These are phyloP conservation scores for Drosophila quinaria DNA, from an alignment of 2,888 invertebrate genomes.

Conservation along the genomic window DNA sequence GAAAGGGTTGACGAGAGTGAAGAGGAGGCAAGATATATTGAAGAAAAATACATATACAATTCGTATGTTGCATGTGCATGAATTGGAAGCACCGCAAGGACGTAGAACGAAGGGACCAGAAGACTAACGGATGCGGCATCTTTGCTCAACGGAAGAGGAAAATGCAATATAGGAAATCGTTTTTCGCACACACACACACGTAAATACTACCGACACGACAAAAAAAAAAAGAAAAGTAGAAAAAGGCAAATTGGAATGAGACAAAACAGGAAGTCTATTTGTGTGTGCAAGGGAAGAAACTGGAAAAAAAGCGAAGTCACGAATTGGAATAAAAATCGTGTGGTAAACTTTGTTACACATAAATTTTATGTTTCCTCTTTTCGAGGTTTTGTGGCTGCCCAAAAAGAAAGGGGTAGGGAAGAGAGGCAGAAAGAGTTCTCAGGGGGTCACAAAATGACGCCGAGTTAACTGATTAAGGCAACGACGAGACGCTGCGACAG, in stretches of 20 bases:
- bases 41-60: slow-evolving; percentile 10
- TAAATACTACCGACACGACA: slow-evolving; percentile 13
- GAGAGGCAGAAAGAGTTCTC: not conserved
- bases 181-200: slow-evolving; percentile 70
- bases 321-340: slow-evolving; percentile 25
- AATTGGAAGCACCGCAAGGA: slow-evolving; percentile 39
- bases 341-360: slow-evolving; percentile 46
- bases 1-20: not conserved
- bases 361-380: slow-evolving; percentile 11
- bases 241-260: slow-evolving; percentile 30
- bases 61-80: slow-evolving; percentile 45
- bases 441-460: slow-evolving; percentile 27
- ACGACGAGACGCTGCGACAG: slow-evolving; percentile 15
- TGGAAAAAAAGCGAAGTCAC: slow-evolving; percentile 14
- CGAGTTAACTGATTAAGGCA: slow-evolving; percentile 34
- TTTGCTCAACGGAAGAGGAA: slow-evolving; percentile 83
- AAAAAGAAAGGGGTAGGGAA: not conserved
- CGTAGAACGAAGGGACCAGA: slow-evolving; percentile 21
- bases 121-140: slow-evolving; percentile 81
- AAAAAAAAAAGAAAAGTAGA: slow-evolving; percentile 10
- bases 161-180: slow-evolving; percentile 85
- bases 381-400: slow-evolving; percentile 21
- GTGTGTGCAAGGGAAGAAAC: slow-evolving; percentile 36
- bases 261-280: slow-evolving; percentile 78
- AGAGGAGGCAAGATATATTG: slow-evolving; percentile 15